Evolutionary conservation across 2,113 vertebrate genomes (phyloP).

Genomic region (Neodon shergylaensis): DNA sequence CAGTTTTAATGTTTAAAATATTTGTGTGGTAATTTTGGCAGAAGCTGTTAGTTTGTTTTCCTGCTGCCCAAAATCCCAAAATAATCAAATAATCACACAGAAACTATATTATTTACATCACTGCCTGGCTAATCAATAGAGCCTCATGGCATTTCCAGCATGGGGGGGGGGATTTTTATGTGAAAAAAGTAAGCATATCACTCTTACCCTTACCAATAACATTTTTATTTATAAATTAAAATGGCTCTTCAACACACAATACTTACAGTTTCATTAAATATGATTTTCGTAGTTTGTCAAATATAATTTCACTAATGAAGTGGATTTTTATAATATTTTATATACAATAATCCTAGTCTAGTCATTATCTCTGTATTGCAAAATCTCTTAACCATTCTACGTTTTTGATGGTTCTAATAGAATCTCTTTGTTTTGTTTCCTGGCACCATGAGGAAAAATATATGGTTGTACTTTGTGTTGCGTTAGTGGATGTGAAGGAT

Average conservation of each 20-base stretch:
- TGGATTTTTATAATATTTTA: background rate
- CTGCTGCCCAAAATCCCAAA: too few relatives aligned
- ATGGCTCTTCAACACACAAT: background rate
- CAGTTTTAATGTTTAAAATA: background rate
- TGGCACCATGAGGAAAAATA: background rate
- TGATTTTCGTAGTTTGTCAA: background rate
- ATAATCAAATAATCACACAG: too few relatives aligned
- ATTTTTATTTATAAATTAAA: background rate
- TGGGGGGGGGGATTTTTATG: background rate
- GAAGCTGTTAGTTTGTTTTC: too few relatives aligned
- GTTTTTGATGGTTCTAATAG: background rate
- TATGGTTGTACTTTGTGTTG: background rate
- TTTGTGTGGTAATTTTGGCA: background rate
- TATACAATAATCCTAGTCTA: background rate
- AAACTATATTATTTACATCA: too few relatives aligned
- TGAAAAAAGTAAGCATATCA: background rate
- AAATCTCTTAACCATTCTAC: background rate
- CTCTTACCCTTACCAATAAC: background rate
- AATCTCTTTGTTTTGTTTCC: background rate
- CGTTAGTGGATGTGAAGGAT: background rate
- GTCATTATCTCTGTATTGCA: background rate
- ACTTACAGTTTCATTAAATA: background rate
- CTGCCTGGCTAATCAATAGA: background rate
- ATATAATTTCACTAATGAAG: background rate
- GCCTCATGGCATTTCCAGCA: background rate